Conservation (phyloP, 2,113 vertebrate genomes). For the Platichthys flesus region DNA sequence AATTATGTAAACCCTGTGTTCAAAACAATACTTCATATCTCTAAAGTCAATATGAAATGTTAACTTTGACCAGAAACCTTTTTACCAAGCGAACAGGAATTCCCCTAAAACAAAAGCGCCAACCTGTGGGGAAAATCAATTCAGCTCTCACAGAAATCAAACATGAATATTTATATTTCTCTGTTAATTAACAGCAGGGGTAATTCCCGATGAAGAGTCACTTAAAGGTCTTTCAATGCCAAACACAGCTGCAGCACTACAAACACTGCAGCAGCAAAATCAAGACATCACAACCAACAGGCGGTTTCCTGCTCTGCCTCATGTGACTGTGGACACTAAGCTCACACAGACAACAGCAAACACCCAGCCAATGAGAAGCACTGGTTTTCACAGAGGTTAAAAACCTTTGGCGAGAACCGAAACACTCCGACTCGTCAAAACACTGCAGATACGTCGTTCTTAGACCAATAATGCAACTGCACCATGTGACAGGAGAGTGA, state of each 20-base stretch:
- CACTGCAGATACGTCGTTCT: neutral
- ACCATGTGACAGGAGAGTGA: neutral
- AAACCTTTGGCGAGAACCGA: too few species aligned
- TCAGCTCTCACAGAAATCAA: slow-evolving; percentile 8
- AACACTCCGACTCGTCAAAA: too few species aligned
- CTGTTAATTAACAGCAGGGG: slow-evolving; percentile 13
- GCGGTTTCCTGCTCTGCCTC: too few species aligned
- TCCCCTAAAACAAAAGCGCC: slow-evolving; percentile 9
- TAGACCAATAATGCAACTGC: neutral
- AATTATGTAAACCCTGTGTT: neutral
- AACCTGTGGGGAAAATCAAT: slow-evolving; percentile 14
- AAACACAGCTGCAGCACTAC: neutral
- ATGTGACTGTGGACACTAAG: too few species aligned
- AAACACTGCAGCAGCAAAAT: neutral
- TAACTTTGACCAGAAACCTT: neutral
- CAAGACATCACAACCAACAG: neutral
- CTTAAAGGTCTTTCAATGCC: neutral
- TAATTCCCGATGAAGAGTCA: neutral
- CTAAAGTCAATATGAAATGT: neutral
- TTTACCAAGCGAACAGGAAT: neutral
- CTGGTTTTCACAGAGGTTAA: neutral
- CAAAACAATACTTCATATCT: neutral
- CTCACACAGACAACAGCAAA: neutral
- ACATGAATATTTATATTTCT: slow-evolving; percentile 26
- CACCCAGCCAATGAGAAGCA: neutral